Evolutionary conservation across 2,888 invertebrate genomes (phyloP).

Genomic region (Andrena haemorrhoa): DNA sequence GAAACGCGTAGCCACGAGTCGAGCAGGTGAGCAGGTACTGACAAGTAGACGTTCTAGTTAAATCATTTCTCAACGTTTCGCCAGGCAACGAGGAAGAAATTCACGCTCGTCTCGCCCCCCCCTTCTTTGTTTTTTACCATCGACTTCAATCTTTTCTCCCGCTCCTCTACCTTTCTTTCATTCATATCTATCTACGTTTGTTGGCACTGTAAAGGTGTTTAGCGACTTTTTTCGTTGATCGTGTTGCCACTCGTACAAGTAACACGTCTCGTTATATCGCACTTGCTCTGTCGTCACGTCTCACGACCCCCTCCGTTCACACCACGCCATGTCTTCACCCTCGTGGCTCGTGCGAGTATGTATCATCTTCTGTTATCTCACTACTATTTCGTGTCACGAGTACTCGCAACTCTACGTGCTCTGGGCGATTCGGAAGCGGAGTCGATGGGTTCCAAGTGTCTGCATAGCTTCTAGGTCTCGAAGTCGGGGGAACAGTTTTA

Average conservation of each 20-base stretch:
- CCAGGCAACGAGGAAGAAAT: slow-evolving; percentile 15
- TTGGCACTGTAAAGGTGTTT: slow-evolving; percentile 61
- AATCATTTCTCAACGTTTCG: slow-evolving; percentile 3
- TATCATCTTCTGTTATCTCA: slow-evolving; percentile 39
- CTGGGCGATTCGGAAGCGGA: not conserved
- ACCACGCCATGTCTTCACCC: slow-evolving; percentile 36
- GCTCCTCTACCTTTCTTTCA: no score
- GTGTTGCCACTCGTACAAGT: slow-evolving; percentile 56
- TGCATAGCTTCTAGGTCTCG: not conserved
- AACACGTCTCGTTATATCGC: slow-evolving; percentile 60
- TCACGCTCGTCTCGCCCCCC: slow-evolving; percentile 49
- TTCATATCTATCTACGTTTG: slow-evolving; percentile 4
- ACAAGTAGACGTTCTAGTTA: not conserved
- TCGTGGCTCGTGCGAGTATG: slow-evolving; percentile 53
- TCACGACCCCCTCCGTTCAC: slow-evolving; percentile 47
- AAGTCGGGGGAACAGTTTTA: not conserved
- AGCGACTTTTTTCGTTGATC: slow-evolving; percentile 59
- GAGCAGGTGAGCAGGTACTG: not conserved
- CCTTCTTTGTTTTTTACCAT: slow-evolving; percentile 17
- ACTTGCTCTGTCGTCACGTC: slow-evolving; percentile 63
- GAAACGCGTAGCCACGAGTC: not conserved
- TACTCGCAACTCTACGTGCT: not conserved
- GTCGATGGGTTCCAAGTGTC: not conserved
- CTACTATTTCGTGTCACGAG: slow-evolving; percentile 24
- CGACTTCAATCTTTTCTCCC: slow-evolving; percentile 7